These are phyloP conservation scores for Odontophorus gujanensis DNA, from an alignment of 2,113 vertebrate genomes.

Conservation along the genomic window DNA sequence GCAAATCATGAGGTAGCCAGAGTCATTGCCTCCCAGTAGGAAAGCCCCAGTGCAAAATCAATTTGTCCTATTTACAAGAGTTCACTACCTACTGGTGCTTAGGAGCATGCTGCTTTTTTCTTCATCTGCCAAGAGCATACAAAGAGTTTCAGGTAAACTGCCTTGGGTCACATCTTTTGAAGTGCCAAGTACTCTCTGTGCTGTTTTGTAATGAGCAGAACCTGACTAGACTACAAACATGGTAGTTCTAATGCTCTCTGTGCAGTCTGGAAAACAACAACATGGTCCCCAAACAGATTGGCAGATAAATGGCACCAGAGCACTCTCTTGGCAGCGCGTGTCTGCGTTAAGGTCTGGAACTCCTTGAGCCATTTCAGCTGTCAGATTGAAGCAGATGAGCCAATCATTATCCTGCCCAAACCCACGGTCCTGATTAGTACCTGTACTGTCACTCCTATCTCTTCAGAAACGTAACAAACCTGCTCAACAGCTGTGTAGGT, in stretches of 20 bases:
- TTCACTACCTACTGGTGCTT: neutral
- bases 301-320: constrained; percentile 45
- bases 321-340: constrained; percentile 1
- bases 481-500: constrained; percentile 33
- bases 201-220: neutral
- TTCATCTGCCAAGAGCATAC: rapidly evolving
- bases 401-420: constrained; percentile 2
- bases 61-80: constrained; percentile 23
- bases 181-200: neutral
- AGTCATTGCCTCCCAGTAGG: neutral
- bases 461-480: constrained; percentile 34
- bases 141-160: neutral
- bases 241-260: neutral
- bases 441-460: constrained; percentile 28
- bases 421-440: constrained; percentile 53
- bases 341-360: neutral
- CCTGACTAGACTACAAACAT: neutral
- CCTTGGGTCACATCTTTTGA: constrained; percentile 3
- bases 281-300: constrained; percentile 22
- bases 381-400: constrained; percentile 43
- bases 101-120: neutral
- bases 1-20: neutral
- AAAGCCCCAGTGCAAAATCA: constrained; percentile 6
- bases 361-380: constrained; percentile 59
- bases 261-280: constrained; percentile 12